Base-by-base conservation (phyloP, 2,113 vertebrate species). In the Ceratotherium simum region DNA sequence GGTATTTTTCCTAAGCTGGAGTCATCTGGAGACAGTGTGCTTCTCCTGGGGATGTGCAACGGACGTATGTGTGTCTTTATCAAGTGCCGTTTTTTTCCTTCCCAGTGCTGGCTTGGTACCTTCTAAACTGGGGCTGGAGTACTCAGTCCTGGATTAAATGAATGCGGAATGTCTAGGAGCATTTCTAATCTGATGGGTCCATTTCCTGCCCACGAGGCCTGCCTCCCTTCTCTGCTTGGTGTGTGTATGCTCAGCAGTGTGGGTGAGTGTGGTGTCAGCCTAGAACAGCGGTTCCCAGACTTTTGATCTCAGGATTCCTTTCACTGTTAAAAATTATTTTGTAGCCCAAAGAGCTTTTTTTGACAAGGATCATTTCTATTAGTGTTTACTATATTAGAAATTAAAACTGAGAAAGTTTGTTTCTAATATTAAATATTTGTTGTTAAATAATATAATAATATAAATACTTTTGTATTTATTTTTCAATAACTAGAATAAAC, bases 21-120 rank as follows among this genome's bases (percentile, higher is more conserved):
- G 62, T 54, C 17, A 90, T 92, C 62, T 83, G 42, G 88, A 96
- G 36, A 25, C 8, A 20, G 6, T 10, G 62, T 10, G 58, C 84
- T 14, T 18, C 8, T 39, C 54, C 70, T 78, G 10, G 36, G 29
- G 18, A 7, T 23, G 51, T 33, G 31, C 27, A 9, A 2, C 8
- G 0, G 3, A 21, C 58, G 14, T 2, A 0, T 14, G 5, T 13
- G 8, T 23, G 36, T 8, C 90, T 90, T 17, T 23, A 7, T 25
- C 46, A n/a, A 13, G 2, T 27, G 5, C 2, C 1, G 36, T 54
- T 7, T 78, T 54, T 10, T 36, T 31, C 36, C 39, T 42, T 33
- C n/a, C 2, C 6, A 0, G 48, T 21, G 36, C 14, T 69, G 23
- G 25, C 25, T 10, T 48, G 13, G 27, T 73, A 31, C 64, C 56